phyloP scores from a whole-genome alignment of 2,888 invertebrate genomes.

The Eilema sororculum region DNA sequence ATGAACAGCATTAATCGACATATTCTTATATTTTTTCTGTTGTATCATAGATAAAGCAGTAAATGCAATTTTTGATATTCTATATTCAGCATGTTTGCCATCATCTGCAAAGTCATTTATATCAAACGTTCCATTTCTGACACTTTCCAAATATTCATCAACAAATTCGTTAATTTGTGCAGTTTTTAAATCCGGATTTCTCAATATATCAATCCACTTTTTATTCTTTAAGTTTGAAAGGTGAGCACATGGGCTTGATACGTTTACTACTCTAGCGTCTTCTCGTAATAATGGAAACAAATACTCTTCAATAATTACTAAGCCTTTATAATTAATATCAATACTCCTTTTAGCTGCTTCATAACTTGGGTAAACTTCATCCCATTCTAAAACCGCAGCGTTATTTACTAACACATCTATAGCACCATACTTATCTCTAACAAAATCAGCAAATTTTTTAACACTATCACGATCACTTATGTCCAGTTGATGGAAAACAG shows the following conservation, averaged over 20 bases:
- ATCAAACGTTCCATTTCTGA: constrained; percentile 74
- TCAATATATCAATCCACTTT: constrained; percentile 68
- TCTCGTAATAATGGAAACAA: constrained; percentile 90
- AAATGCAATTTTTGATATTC: constrained; percentile 77
- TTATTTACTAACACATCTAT: constrained; percentile 92
- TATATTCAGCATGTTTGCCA: constrained; percentile 79
- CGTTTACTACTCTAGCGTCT: constrained; percentile 91
- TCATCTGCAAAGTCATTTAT: constrained; percentile 76
- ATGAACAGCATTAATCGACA: constrained; percentile 77
- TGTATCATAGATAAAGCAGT: constrained; percentile 76
- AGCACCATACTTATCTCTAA: constrained; percentile 88
- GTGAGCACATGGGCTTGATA: constrained; percentile 86
- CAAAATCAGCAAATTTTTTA: constrained; percentile 83
- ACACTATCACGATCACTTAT: constrained; percentile 88
- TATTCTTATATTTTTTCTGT: constrained; percentile 71
- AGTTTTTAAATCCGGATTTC: constrained; percentile 64
- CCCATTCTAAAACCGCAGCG: constrained; percentile 86
- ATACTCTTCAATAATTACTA: constrained; percentile 72
- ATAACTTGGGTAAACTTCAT: constrained; percentile 73
- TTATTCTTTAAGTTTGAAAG: constrained; percentile 76
- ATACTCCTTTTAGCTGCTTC: constrained; percentile 78
- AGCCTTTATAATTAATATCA: constrained; percentile 74
- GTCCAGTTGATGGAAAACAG: constrained; percentile 90
- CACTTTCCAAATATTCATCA: constrained; percentile 75
- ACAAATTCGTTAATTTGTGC: constrained; percentile 76